Percentiles rank a stretch among this genome's conserved stretches.
Evolutionary conservation across 2,113 vertebrate genomes (phyloP).

Genomic region (Tupaia tana): DNA sequence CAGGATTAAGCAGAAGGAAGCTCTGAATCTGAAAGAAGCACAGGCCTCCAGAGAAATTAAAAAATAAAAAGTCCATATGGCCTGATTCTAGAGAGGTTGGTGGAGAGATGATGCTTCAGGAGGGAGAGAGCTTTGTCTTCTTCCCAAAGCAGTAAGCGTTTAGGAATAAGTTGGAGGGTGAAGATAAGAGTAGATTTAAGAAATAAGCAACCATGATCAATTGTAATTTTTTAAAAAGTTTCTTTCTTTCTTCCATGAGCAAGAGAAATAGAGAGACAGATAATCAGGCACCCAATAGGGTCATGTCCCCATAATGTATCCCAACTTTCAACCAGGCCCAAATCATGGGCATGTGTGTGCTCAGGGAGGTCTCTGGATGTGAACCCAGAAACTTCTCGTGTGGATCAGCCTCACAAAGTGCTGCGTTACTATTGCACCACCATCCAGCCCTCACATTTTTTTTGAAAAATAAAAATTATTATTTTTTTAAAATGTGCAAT

Average conservation of each 20-base stretch:
- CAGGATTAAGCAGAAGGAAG: neutral
- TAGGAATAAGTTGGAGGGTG: neutral
- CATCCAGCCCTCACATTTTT: no score
- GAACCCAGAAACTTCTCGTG: no score
- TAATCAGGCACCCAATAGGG: no score
- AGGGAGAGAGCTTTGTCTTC: neutral
- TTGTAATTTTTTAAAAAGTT: neutral
- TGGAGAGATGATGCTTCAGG: neutral
- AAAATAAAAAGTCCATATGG: neutral
- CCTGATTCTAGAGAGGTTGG: neutral
- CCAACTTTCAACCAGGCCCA: no score
- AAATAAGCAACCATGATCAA: neutral
- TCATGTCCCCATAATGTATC: no score
- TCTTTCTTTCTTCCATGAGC: no score
- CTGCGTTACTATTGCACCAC: no score
- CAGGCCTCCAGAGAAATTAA: neutral
- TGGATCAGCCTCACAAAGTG: no score
- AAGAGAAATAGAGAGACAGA: no score
- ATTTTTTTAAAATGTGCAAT: neutral
- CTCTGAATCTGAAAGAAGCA: neutral
- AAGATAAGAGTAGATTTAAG: neutral
- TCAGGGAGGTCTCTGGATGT: no score
- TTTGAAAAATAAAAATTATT: neutral
- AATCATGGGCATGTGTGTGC: no score
- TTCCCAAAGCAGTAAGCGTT: neutral